Base-by-base conservation (phyloP, 2,113 vertebrate genomes). In the Chloropsis cyanopogon region DNA sequence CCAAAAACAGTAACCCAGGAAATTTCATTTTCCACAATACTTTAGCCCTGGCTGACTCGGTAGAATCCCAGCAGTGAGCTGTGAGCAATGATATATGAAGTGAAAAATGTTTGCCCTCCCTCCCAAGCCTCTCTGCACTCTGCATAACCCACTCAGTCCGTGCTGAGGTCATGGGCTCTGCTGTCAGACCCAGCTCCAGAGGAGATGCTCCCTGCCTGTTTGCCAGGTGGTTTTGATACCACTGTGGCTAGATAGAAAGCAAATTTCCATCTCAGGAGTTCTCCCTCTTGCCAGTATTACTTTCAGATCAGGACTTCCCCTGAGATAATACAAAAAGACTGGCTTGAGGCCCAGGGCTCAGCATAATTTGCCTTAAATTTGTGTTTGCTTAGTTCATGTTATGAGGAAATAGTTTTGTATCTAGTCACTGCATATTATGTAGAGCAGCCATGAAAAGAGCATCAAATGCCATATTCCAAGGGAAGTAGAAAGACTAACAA, bases 11-110 rank as follows among this genome's bases (percentile, higher is more conserved):
- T 93, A 96, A 93, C 79, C 56, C 93, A 88, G 82, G 94, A 95
- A 92, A 97, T 95, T 82, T 88, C 92, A 93, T 94, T 93, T 88
- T 95, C 92, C 88, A 97, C 79, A 92, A 94, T 91, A 95, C 66
- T 94, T 93, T 90, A 94, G 86, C 56, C 66, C 76, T 81, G 79
- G 53, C 77, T 93, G 83, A 42, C 69, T 95, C 20, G 10, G 56
- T 95, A 77, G 90, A 96, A 96, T 93, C 94, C 82, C 94, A 96
- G 68, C 92, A 96, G 92, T 71, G 64, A 95, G 89, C 70, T 95
- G 70, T 85, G 63, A 93, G 93, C 71, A 66, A 83, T 95, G 95
- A 96, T 93, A 94, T 77, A 96, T 93, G 92, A 96, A 95, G 94
- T 96, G 94, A 92, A 94, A 94, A 93, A 94, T 88, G 90, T 44